Evolutionary conservation across 2,888 invertebrate genomes (phyloP), one percentile per base, ranked within the genome.

Genomic region (Drosophila histrio): DNA sequence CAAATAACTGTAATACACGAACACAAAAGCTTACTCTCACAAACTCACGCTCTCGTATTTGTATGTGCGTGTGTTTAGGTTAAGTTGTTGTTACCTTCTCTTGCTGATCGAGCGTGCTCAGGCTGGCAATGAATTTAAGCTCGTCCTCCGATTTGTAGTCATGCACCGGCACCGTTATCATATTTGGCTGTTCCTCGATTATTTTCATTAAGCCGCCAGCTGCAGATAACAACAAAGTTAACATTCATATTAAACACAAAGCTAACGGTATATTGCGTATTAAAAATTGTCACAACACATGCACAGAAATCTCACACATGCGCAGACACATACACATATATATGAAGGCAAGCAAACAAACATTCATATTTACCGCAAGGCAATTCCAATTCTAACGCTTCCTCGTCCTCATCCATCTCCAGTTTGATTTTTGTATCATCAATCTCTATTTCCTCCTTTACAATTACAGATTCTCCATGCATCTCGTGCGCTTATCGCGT

Each of bases 251-350:
- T 26, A 30, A 56, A 34, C 5, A 54, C 46, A 59, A 46, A 62
- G 49, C 62, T 87, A 84, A 83, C 87, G 85, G 82, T 83, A 82
- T 50, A 77, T 63, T 84, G 84, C 76, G 84, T 78, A 74, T 63
- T 70, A 63, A 61, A 41, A 61, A 50, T 49, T 50, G 41, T 44
- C 24, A 38, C 54, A 49, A 67, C 62, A 57, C 77, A 68, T 49
- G 41, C 49, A 47, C 47, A 50, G 13, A 7, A 17, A 50, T 30
- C n/a, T 26, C 32, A 47, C 28, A 32, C 53, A 68, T 47, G 36
- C 15, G 28, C 26, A 53, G 21, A 11, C 21, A 50, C 50, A 56
- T 9, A n/a, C n/a, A 41, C 44, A 49, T 11, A 36, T 3, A 30
- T 24, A 26, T 44, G 22, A 30, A 38, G 9, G 13, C 17, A 24